These are phyloP conservation scores for Limnephilus rhombicus DNA, from an alignment of 2,888 invertebrate genomes.

Conservation along the genomic window DNA sequence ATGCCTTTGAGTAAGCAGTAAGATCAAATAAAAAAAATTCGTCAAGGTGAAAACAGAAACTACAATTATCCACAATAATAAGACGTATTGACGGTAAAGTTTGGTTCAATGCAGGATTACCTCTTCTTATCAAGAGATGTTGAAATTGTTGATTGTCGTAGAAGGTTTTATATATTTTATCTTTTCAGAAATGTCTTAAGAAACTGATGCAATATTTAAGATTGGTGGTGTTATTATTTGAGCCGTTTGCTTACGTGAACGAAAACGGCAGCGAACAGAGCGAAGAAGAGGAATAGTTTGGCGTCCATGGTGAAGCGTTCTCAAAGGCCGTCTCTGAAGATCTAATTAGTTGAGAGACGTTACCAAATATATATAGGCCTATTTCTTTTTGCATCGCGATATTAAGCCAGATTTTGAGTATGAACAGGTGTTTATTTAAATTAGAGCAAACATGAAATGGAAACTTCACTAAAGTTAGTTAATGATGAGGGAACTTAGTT, in stretches of 20 bases:
- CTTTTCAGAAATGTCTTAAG: no score
- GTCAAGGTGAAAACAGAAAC: not conserved
- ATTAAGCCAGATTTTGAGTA: not conserved
- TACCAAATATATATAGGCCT: constrained; percentile 9
- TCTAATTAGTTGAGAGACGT: not conserved
- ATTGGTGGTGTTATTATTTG: not conserved
- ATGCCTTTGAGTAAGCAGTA: no score
- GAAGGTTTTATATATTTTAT: no score
- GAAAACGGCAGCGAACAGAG: constrained; percentile 30
- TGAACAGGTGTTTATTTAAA: constrained; percentile 47
- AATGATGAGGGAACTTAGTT: not conserved
- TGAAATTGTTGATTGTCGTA: no score
- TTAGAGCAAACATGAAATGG: not conserved
- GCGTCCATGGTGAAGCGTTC: constrained; percentile 32
- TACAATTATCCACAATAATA: not conserved
- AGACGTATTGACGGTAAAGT: not conserved
- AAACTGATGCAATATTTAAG: not conserved
- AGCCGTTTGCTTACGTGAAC: constrained; percentile 5
- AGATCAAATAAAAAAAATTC: not conserved
- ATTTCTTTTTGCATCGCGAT: not conserved
- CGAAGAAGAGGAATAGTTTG: constrained; percentile 23
- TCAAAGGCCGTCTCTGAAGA: not conserved
- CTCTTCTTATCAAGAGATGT: not conserved
- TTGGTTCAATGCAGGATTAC: not conserved
- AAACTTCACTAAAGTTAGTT: not conserved